These are phyloP conservation scores for Orussus abietinus DNA, from an alignment of 1,140 invertebrate species.

Conservation along the genomic window DNA sequence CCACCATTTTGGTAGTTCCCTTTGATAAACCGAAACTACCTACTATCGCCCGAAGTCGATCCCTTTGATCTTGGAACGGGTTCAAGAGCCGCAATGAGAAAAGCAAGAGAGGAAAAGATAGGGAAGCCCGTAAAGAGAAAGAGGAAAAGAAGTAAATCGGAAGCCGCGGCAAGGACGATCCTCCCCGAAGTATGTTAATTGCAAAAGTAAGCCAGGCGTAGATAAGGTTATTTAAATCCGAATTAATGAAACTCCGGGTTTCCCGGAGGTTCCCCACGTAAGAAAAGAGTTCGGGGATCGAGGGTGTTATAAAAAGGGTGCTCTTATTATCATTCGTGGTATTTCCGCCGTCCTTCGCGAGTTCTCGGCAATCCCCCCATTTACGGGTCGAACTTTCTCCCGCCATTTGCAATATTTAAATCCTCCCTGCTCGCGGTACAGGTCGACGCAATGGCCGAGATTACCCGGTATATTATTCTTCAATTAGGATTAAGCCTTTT, in stretches of 20 bases:
- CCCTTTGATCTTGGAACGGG: too few relatives aligned
- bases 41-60: too few relatives aligned
- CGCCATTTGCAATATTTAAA: conserved; percentile 18
- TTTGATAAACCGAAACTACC: too few relatives aligned
- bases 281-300: background rate
- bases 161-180: too few relatives aligned
- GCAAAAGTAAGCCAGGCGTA: background rate
- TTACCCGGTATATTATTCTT: conserved; percentile 24
- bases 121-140: background rate
- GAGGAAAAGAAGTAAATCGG: too few relatives aligned
- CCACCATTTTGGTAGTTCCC: too few relatives aligned
- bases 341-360: background rate
- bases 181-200: background rate
- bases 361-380: too few relatives aligned
- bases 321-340: background rate
- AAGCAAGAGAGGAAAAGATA: too few relatives aligned
- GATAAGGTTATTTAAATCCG: conserved; percentile 1
- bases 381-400: too few relatives aligned
- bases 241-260: conserved; percentile 1
- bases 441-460: too few relatives aligned
- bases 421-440: conserved; percentile 11
- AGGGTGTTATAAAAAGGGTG: background rate
- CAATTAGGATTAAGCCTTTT: conserved; percentile 24
- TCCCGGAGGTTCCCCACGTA: too few relatives aligned
- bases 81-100: too few relatives aligned